These are phyloP conservation scores for Stomatorhinus ivindoensis DNA, from an alignment of 2,113 vertebrate species.

Conservation along the genomic window DNA sequence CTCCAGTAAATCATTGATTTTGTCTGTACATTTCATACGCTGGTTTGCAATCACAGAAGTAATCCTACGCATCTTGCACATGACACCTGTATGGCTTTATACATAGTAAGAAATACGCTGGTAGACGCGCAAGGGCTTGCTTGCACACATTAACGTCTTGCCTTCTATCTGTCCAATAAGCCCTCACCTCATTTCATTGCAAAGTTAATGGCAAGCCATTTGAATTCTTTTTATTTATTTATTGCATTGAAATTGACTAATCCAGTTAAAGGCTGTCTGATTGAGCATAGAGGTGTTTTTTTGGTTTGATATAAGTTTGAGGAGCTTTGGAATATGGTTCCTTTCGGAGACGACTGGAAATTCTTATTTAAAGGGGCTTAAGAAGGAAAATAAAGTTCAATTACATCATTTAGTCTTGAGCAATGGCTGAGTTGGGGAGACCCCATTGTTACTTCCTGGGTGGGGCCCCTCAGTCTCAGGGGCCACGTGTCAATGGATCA, in stretches of 20 bases:
- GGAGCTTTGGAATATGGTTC: background rate
- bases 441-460: conserved; percentile 23
- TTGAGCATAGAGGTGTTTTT: background rate
- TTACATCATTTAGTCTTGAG: conserved; percentile 39
- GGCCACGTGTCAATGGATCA: too few species aligned
- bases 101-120: conserved; percentile 3
- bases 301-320: background rate
- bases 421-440: conserved; percentile 34
- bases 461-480: background rate
- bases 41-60: background rate
- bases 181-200: conserved; percentile 5
- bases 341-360: background rate
- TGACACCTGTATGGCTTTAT: background rate
- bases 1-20: background rate
- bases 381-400: conserved; percentile 27
- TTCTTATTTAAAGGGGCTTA: background rate
- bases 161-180: conserved; percentile 1
- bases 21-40: background rate
- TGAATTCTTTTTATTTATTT: conserved; percentile 24
- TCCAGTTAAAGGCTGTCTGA: background rate
- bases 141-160: conserved; percentile 17
- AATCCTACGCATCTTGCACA: background rate
- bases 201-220: conserved; percentile 25
- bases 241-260: conserved; percentile 13
- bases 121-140: conserved; percentile 14